Percentiles rank a stretch among this genome's conserved stretches.
phyloP scores from a whole-genome alignment of 2,113 vertebrate genomes.

The Eidolon helvum region DNA sequence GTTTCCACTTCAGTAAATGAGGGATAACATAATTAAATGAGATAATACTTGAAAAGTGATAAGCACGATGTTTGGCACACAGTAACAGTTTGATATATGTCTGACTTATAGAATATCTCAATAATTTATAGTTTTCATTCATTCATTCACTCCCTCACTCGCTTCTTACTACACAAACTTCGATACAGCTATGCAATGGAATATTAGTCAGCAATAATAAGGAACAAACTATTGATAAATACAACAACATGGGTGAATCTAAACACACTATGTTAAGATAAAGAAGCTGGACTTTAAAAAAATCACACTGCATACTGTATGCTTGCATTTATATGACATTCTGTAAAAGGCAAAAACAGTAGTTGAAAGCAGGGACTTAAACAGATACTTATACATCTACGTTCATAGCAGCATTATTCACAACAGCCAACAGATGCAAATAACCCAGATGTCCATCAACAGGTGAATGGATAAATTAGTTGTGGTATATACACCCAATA shows the following conservation, averaged over 20 bases:
- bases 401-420: not conserved
- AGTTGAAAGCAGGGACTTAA: not conserved
- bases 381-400: not conserved
- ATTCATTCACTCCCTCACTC: not conserved
- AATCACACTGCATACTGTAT: fast-evolving
- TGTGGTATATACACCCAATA: no score
- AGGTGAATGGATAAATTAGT: not conserved
- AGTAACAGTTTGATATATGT: not conserved
- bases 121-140: not conserved
- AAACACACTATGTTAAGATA: not conserved
- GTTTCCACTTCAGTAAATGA: not conserved
- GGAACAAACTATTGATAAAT: not conserved
- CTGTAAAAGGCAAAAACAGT: not conserved
- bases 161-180: not conserved
- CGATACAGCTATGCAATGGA: not conserved
- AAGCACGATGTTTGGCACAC: not conserved
- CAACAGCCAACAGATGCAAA: no score
- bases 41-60: not conserved
- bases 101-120: not conserved
- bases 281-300: not conserved
- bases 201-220: not conserved
- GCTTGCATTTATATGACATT: not conserved
- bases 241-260: not conserved
- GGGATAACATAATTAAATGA: not conserved
- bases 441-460: not conserved